Base-by-base conservation (phyloP, 2,113 vertebrate genomes). In the Thunnus thynnus region DNA sequence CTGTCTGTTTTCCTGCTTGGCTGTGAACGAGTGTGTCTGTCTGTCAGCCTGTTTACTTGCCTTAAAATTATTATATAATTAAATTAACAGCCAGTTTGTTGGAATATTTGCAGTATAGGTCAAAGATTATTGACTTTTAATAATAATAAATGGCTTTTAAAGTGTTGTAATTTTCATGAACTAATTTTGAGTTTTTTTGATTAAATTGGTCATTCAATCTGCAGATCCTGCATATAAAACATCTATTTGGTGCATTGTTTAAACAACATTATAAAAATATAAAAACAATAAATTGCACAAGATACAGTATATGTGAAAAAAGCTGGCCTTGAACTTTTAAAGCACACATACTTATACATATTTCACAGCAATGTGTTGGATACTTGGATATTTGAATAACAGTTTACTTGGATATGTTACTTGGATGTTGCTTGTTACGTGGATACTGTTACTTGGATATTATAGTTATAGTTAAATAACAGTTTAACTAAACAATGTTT, bases 21-120 rank as follows among this genome's bases (percentile, higher is more conserved):
- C 50, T 55, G 47, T 70, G 32, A 71, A 44, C 20, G 48, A 56
- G 54, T 36, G 20, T 58, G 30, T 44, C 4, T 58, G 51, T 60
- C 25, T 22, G 41, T 69, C n/a, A 13, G 41, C 25, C 30, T 13
- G 22, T 48, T 60, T 61, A 65, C 30, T 25, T 47, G 36, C 41
- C 14, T 13, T 68, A 10, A 58, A 36, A 22, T 22, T 22, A 22
- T 22, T 22, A 22, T 22, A 22, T 22, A 22, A 22, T 22, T 46
- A n/a, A 44, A 72, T 84, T 47, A 70, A 66, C 16, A 32, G 20
- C 50, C 18, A 22, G 3, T 25, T 27, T 65, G 3, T n/a, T 14
- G 36, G 54, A 16, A 13, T 13, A n/a, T 32, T 57, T 74, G 36
- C 22, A 13, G 17, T 22, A 64, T 17, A 67, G 30, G n/a, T 55